Evolutionary conservation across 2,113 vertebrate genomes (phyloP).

Genomic region (Mustelus asterias): DNA sequence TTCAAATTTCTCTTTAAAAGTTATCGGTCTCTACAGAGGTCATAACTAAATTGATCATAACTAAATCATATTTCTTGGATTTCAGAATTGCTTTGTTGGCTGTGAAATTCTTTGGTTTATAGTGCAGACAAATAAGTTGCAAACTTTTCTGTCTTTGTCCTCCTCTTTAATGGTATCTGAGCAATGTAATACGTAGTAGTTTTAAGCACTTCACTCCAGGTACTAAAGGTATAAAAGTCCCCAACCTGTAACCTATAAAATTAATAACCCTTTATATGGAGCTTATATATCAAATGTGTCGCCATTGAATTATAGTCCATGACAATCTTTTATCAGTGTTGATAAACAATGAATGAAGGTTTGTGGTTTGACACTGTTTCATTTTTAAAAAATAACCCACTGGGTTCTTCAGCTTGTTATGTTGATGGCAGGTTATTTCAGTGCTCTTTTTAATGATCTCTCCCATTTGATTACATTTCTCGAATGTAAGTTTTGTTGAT

Average conservation of each 20-base stretch:
- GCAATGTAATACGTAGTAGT: neutral
- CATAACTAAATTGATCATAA: neutral
- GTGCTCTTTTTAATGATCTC: neutral
- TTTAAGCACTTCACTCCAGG: neutral
- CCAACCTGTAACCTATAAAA: neutral
- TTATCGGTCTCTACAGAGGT: no score
- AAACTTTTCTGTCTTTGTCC: neutral
- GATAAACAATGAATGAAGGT: neutral
- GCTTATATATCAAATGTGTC: neutral
- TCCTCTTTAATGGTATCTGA: neutral
- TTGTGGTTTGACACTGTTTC: neutral
- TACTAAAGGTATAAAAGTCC: neutral
- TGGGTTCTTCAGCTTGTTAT: neutral
- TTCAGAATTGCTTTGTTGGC: neutral
- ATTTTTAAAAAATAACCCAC: neutral
- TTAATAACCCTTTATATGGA: neutral
- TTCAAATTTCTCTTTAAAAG: no score
- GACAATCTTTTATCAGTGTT: neutral
- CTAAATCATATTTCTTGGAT: neutral
- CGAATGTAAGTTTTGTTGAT: neutral
- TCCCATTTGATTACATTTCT: neutral
- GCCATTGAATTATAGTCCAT: neutral
- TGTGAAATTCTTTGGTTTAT: neutral
- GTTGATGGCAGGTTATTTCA: neutral
- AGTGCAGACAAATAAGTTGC: no score